Percentiles rank a stretch among this genome's conserved stretches.
Conservation (phyloP, 2,113 vertebrate species). For the Plecotus auritus region DNA sequence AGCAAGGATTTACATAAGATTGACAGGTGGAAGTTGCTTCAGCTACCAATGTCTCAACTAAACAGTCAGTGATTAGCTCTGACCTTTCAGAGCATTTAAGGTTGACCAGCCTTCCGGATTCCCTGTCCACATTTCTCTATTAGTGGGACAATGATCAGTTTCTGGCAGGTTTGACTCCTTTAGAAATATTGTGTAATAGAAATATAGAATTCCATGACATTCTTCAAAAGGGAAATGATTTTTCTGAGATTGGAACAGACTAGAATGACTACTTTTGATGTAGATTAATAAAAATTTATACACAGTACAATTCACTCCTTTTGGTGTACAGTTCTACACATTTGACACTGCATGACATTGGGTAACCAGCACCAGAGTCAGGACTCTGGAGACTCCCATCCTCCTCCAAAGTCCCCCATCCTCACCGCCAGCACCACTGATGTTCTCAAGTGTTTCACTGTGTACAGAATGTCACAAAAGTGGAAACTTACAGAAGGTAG, state of each 20-base stretch:
- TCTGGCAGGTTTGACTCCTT: neutral
- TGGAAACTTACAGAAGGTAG: neutral
- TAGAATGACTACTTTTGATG: neutral
- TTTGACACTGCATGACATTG: neutral
- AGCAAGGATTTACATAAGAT: too few relatives aligned
- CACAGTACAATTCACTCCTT: neutral
- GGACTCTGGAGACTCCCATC: accelerated
- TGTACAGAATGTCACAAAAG: neutral
- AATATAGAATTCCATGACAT: neutral
- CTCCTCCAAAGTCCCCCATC: too few relatives aligned
- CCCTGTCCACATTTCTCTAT: too few relatives aligned
- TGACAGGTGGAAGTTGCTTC: too few relatives aligned
- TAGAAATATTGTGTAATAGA: neutral
- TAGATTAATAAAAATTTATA: neutral
- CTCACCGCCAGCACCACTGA: accelerated
- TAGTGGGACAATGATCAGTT: too few relatives aligned
- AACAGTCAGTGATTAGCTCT: too few relatives aligned
- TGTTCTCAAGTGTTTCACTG: neutral
- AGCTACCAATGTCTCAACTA: too few relatives aligned
- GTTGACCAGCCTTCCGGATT: too few relatives aligned
- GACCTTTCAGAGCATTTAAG: too few relatives aligned
- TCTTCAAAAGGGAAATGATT: neutral
- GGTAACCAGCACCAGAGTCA: neutral
- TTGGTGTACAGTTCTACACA: neutral
- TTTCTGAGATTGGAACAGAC: neutral